These are phyloP conservation scores for Cinclus mexicanus DNA, from an alignment of 2,113 vertebrate genomes.

Conservation along the genomic window DNA sequence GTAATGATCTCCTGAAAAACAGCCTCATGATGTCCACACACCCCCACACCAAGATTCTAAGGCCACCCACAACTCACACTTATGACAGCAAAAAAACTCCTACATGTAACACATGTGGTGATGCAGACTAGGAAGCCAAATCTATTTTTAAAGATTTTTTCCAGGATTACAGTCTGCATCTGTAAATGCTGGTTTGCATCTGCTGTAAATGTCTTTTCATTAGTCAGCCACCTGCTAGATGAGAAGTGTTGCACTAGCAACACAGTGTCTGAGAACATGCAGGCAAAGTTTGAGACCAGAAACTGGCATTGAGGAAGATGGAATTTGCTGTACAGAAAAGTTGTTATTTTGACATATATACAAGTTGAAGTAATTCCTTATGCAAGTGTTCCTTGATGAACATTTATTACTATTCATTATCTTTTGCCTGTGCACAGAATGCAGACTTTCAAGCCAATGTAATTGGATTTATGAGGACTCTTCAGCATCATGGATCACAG, in stretches of 20 bases:
- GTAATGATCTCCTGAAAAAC: neutral
- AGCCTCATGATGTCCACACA: neutral
- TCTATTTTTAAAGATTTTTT: constrained; percentile 33
- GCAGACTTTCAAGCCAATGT: neutral
- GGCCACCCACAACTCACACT: neutral
- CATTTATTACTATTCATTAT: neutral
- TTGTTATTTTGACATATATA: neutral
- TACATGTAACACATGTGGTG: neutral
- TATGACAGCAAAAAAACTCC: neutral
- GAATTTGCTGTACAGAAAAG: neutral
- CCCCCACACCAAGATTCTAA: neutral
- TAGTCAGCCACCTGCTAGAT: constrained; percentile 37
- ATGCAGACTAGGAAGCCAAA: neutral
- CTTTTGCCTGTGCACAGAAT: neutral
- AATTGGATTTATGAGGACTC: neutral
- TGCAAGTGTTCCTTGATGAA: neutral
- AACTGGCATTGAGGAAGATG: neutral
- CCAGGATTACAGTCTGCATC: neutral
- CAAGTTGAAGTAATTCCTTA: neutral
- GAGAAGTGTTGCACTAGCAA: neutral
- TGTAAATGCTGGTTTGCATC: neutral
- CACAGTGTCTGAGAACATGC: neutral
- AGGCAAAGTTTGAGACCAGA: neutral
- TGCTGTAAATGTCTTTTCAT: constrained; percentile 37
- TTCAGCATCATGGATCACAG: neutral